phyloP scores from a whole-genome alignment of 1,140 invertebrate species.

The Drosophila kohkoa region DNA sequence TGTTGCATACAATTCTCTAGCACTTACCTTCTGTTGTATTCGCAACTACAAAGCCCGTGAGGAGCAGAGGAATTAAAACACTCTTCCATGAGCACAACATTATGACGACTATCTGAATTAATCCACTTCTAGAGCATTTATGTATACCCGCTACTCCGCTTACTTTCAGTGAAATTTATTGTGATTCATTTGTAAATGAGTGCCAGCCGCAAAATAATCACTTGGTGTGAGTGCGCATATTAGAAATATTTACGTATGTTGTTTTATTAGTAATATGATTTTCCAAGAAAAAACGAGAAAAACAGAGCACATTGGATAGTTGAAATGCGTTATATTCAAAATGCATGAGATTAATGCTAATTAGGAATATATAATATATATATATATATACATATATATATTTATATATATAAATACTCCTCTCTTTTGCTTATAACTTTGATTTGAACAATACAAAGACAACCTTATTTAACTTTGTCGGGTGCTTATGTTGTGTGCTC shows the following conservation, averaged over 20 bases:
- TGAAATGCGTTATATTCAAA: no score
- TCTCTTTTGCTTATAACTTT: no score
- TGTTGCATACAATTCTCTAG: neutral
- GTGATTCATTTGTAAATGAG: neutral
- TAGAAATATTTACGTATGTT: neutral
- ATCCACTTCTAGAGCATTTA: neutral
- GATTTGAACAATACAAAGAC: no score
- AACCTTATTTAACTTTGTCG: no score
- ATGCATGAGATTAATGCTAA: no score
- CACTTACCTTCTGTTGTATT: neutral
- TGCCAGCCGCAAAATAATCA: neutral
- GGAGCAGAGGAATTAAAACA: neutral
- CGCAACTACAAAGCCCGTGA: neutral
- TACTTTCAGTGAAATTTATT: neutral
- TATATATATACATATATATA: no score
- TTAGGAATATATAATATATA: no score
- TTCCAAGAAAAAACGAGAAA: no score
- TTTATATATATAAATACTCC: no score
- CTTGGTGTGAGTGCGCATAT: neutral
- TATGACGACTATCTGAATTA: neutral
- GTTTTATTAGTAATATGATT: no score
- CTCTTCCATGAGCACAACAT: neutral
- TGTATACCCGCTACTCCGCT: neutral
- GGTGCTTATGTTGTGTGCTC: no score
- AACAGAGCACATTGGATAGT: no score